phyloP scores from a whole-genome alignment of 1,140 invertebrate genomes.

The Frieseomelitta varia region DNA sequence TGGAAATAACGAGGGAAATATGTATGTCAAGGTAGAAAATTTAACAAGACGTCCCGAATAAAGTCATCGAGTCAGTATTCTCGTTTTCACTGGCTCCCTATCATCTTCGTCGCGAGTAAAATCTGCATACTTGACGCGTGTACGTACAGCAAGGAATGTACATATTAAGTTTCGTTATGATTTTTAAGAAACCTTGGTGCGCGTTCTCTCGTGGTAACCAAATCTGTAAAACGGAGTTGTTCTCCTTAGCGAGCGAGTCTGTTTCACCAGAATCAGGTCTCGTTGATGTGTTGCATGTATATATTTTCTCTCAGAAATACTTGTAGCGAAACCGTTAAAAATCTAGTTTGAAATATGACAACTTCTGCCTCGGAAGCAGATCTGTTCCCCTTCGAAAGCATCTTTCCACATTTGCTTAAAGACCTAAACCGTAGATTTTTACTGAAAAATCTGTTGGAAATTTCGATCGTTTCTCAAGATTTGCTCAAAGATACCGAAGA shows the following conservation, averaged over 20 bases:
- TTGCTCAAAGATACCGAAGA: too few relatives aligned
- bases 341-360: background rate
- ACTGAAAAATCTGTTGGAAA: background rate
- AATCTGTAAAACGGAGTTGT: background rate
- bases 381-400: background rate
- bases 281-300: background rate
- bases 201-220: background rate
- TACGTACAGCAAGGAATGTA: background rate
- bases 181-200: background rate
- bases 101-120: background rate
- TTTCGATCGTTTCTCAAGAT: too few relatives aligned
- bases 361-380: background rate
- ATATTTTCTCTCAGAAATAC: background rate
- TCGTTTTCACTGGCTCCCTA: background rate
- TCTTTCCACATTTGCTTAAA: background rate
- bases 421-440: background rate
- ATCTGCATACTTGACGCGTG: background rate
- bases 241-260: background rate
- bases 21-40: background rate
- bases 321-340: background rate
- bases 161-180: background rate
- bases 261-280: constrained; percentile 7
- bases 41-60: background rate
- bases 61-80: background rate
- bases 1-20: background rate